Base-by-base conservation (phyloP, 2,113 vertebrate genomes). In the Sorex araneus region DNA sequence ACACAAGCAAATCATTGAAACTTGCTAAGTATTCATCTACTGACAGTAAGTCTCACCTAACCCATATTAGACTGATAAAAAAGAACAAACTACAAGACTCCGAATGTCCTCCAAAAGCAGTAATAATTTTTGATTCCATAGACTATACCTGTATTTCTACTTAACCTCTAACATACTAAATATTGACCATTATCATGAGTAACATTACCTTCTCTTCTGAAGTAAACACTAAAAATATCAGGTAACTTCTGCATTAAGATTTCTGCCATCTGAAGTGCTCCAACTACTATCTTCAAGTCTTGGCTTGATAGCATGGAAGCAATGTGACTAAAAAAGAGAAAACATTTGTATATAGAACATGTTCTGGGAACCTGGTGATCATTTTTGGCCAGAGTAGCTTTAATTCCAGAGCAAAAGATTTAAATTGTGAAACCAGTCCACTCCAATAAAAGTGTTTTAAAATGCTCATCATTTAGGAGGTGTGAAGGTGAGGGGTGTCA, bases 191-290 rank as follows among this genome's bases (percentile, higher is more conserved):
- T 43, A 92, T 1, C 6, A 79, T 0, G 0, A 84, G 87, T 13
- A 7, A 80, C 9, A 84, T 91, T 99, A 99, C 99, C 99, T 99
- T 99, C 99, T 98, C 99, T 99, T 97, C 99, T 99, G 98, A 99
- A 99, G 98, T 99, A 99, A 97, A 99, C 99, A 97, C 99, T 99
- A 98, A 99, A 99, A 95, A 99, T 99, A 97, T 99, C 99, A 87
- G 99, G 99, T 93, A 99, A 98, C 95, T 99, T 99, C 97, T 99
- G 99, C 99, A 99, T 99, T 97, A 99, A 99, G 87, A 99, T 99
- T 97, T 99, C 99, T 93, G 99, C 99, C 99, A 99, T 99, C 96
- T 99, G 99, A 96, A 99, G 98, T 88, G 99, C 99, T 97, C 99
- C 99, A 79, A 99, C 99, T 95, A 99, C 99, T 98, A 99, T 99